phyloP scores from a whole-genome alignment of 2,888 invertebrate genomes.

The Parnassius smintheus region DNA sequence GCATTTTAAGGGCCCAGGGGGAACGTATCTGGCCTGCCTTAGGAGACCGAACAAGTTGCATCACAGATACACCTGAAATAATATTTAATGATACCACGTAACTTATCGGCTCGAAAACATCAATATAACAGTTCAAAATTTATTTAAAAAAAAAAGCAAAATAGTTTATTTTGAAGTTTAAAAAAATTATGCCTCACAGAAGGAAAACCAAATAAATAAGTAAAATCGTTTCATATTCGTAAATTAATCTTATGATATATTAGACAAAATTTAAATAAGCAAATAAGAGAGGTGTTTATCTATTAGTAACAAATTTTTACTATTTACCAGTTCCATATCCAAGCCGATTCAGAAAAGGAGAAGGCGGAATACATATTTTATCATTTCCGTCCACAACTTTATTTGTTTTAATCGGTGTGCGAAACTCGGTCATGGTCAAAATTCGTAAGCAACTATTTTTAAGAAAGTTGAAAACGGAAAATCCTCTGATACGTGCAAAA shows the following conservation, averaged over 20 bases:
- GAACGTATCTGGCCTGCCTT: slow-evolving; percentile 85
- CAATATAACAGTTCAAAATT: no score
- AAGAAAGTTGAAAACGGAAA: background rate
- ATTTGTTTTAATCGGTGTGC: slow-evolving; percentile 65
- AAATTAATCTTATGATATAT: no score
- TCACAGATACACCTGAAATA: slow-evolving; percentile 86
- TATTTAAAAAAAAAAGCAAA: no score
- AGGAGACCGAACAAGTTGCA: slow-evolving; percentile 87
- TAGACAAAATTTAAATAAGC: no score
- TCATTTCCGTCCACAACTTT: slow-evolving; percentile 45
- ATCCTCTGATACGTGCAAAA: no score
- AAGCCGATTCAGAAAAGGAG: slow-evolving; percentile 86
- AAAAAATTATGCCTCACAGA: no score
- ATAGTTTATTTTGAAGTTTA: no score
- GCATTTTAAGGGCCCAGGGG: slow-evolving; percentile 92
- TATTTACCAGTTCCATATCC: slow-evolving; percentile 88
- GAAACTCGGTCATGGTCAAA: slow-evolving; percentile 46
- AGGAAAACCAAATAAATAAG: no score
- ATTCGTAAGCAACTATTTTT: background rate
- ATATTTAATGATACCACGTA: background rate
- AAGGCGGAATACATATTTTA: slow-evolving; percentile 83
- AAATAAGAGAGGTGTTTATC: background rate
- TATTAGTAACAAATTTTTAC: background rate
- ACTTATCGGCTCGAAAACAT: no score
- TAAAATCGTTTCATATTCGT: no score